Evolutionary conservation across 2,797 vertebrate species (phyloP).

Genomic region (Prunella strophiata): DNA sequence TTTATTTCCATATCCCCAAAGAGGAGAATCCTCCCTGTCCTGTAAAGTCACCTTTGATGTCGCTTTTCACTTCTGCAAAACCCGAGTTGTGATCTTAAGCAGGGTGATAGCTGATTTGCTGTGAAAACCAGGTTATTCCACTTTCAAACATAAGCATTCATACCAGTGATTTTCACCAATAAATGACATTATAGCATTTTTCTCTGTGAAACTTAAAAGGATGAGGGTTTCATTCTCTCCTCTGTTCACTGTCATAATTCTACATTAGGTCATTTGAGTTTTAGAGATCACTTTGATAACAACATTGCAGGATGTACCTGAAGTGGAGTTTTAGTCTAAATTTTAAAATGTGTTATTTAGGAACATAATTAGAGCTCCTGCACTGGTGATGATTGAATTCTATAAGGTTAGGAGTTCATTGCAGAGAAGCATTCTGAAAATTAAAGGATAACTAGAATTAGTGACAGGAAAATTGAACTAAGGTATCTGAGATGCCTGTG

Average conservation of each 20-base stretch:
- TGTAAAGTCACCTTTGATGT: not conserved
- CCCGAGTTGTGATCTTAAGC: not conserved
- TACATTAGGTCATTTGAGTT: not conserved
- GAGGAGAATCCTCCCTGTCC: not conserved
- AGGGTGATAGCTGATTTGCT: not conserved
- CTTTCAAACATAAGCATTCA: not conserved
- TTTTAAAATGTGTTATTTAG: not conserved
- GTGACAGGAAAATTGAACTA: not conserved
- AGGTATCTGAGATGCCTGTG: not conserved
- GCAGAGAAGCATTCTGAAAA: not conserved
- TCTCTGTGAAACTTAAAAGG: not conserved
- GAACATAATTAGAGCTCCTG: not conserved
- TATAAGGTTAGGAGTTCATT: not conserved
- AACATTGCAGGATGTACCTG: not conserved
- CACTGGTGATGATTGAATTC: not conserved
- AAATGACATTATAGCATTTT: not conserved
- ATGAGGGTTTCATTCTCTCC: not conserved
- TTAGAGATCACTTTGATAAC: not conserved
- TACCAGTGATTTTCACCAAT: conserved; percentile 1
- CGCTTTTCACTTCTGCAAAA: not conserved
- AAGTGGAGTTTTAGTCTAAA: not conserved
- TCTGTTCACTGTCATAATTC: not conserved
- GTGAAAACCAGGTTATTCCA: not conserved
- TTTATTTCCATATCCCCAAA: not conserved
- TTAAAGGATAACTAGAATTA: not conserved